Base-by-base conservation (phyloP, 2,888 invertebrate species). In the Phortica magna region DNA sequence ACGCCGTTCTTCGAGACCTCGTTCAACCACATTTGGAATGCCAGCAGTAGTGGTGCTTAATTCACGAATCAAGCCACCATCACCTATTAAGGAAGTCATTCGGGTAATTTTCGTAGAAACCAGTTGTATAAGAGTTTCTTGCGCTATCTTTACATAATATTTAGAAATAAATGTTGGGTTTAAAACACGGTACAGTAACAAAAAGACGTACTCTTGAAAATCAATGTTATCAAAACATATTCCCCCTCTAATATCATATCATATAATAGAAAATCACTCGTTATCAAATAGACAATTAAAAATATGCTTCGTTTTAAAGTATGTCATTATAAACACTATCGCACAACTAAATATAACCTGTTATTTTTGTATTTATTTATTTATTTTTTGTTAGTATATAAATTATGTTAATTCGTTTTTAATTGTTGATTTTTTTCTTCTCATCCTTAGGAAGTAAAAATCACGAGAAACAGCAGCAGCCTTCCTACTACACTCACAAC, bases 1-100 rank as follows among this genome's bases (percentile, higher is more conserved):
- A 19, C 92, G 93, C 6, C 93, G 93, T 83, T 93, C 94, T 39
- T 94, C 94, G 17, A 90, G 93, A 12, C 86, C 90, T 7, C 91
- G 93, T 68, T 93, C 93, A 77, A 93, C 90, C 2, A 78, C 83
- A 14, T 55, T 80, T n/a, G 81, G 91, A 0, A 79, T 83, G n/a
- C 76, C 87, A 5, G 79, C 73, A 41, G 61, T 59, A 3, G 71
- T 81, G 2, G 43, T 83, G 14, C 65, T 80, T 67, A 83, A 84
- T 71, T 71, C 84, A 74, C 80, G 83, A 10, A 67, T 81, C 14
- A 84, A 88, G 48, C 74, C 79, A 17, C 84, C 83, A 14, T 83
- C 90, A 2, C 89, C 89, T 43, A 83, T 90, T 43, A 86, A 86
- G 73, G 90, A 90, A 81, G 81, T 82, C 48, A 77, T 78, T 55